Conservation (phyloP, 2,797 vertebrate genomes). For the Danio albolineatus region DNA sequence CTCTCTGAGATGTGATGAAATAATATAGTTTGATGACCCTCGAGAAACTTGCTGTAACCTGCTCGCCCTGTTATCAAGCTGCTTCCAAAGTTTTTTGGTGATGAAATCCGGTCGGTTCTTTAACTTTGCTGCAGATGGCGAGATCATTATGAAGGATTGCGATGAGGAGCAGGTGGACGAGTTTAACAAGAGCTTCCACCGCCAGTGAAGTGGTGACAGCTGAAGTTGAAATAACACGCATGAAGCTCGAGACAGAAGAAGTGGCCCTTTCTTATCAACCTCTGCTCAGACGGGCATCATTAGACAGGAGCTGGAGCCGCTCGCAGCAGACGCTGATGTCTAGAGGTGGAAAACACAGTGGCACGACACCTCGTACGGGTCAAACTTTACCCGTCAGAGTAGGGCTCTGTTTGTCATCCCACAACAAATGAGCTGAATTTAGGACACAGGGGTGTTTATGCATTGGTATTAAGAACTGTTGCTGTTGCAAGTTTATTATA, state of each 20-base stretch:
- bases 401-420: conserved; percentile 31
- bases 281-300: conserved; percentile 50
- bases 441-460: not conserved
- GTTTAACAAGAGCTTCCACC: conserved; percentile 63
- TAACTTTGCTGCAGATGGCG: conserved; percentile 6
- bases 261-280: conserved; percentile 38
- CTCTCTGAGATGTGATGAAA: not conserved
- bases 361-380: conserved; percentile 8
- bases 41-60: not conserved
- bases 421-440: conserved; percentile 36
- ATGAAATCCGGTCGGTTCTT: not conserved
- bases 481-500: no score
- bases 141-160: conserved; percentile 54
- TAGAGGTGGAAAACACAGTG: not conserved
- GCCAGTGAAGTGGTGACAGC: conserved; percentile 52
- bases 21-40: not conserved
- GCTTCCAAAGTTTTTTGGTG: not conserved
- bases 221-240: conserved; percentile 49
- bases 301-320: conserved; percentile 43
- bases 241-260: conserved; percentile 15
- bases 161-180: conserved; percentile 58
- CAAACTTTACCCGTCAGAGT: conserved; percentile 2
- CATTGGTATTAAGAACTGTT: not conserved
- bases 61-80: not conserved
- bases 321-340: conserved; percentile 29